Conservation (phyloP, 1,140 invertebrate genomes). For the Battus philenor region DNA sequence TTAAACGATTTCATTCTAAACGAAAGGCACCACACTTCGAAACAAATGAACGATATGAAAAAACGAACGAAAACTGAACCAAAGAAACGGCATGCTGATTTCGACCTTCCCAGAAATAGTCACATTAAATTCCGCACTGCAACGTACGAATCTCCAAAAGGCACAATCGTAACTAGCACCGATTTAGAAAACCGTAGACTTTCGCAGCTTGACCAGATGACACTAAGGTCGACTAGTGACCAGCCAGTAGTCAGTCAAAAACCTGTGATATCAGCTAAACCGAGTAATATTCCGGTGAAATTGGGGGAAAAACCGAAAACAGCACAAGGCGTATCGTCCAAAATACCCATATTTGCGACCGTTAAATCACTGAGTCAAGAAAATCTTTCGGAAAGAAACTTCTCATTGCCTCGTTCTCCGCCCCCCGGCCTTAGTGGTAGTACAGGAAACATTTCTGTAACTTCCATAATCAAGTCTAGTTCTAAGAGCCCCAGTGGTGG, state of each 20-base stretch:
- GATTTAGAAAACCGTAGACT: constrained; percentile 67
- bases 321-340: constrained; percentile 58
- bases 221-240: constrained; percentile 40
- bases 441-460: constrained; percentile 69
- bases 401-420: constrained; percentile 59
- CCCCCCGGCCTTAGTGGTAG: constrained; percentile 54
- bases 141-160: constrained; percentile 75
- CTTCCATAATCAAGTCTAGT: constrained; percentile 74
- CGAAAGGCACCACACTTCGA: constrained; percentile 63
- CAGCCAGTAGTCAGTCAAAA: constrained; percentile 37
- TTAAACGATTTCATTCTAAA: constrained; percentile 69
- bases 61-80: constrained; percentile 61
- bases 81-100: constrained; percentile 73
- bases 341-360: constrained; percentile 71
- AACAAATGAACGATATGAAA: constrained; percentile 51
- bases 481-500: constrained; percentile 72
- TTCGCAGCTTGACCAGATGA: constrained; percentile 67
- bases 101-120: constrained; percentile 70
- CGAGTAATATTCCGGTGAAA: constrained; percentile 72
- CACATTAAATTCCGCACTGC: constrained; percentile 78
- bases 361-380: constrained; percentile 71
- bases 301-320: constrained; percentile 47
- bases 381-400: constrained; percentile 62
- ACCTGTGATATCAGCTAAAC: constrained; percentile 61
- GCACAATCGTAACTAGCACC: constrained; percentile 64